A percentile compares a stretch with the other conserved stretches of the same genome.
phyloP scores from a whole-genome alignment of 2,797 vertebrate genomes.

The Phaenicophaeus curvirostris region DNA sequence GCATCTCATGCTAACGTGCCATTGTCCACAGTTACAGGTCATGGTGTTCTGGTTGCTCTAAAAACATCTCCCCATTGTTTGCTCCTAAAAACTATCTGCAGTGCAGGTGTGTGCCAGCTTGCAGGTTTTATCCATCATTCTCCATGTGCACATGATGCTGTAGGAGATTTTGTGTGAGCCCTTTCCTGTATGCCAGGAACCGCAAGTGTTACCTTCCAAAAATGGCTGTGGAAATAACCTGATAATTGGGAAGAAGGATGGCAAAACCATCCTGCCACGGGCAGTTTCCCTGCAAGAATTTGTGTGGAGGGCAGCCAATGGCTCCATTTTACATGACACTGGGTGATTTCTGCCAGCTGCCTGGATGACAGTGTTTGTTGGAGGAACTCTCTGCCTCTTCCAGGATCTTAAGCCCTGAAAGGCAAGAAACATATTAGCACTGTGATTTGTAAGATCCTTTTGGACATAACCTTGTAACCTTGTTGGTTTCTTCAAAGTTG shows the following conservation, averaged over 20 bases:
- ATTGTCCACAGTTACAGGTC: neutral
- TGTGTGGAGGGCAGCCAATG: neutral
- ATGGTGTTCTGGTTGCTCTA: neutral
- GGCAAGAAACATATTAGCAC: neutral
- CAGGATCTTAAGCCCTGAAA: neutral
- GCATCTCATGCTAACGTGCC: neutral
- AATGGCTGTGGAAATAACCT: neutral
- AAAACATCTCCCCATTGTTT: neutral
- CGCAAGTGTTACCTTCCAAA: neutral
- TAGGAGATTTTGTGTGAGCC: fast-evolving
- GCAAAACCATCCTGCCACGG: fast-evolving
- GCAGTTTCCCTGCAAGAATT: too few species aligned
- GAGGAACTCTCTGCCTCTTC: neutral
- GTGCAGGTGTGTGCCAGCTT: neutral
- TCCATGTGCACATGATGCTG: fast-evolving
- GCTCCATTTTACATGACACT: neutral
- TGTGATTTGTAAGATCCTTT: neutral
- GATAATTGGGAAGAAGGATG: neutral
- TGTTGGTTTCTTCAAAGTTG: neutral
- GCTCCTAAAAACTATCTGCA: neutral
- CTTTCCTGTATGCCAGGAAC: neutral
- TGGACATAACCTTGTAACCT: neutral
- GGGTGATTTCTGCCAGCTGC: neutral
- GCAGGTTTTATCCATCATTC: neutral
- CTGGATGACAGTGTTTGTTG: neutral